Conservation (phyloP, 2,888 invertebrate genomes). For the Synergus umbraculus region DNA sequence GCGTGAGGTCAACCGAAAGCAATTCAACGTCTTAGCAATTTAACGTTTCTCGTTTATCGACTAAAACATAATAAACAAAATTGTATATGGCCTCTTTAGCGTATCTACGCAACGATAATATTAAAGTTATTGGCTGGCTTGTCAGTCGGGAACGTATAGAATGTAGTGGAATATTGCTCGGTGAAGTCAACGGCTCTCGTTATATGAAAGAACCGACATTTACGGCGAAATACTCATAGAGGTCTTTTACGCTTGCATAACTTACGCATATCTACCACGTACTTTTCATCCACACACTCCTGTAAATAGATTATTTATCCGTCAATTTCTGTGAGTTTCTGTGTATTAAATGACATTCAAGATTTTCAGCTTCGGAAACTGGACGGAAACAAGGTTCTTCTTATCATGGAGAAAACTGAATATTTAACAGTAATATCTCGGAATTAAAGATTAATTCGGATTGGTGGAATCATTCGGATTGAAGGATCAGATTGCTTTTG, state of each 20-base stretch:
- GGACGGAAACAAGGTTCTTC: no score
- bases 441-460: no score
- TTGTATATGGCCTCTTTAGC: background rate
- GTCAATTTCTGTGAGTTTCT: background rate
- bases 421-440: no score
- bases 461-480: no score
- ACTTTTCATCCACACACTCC: background rate
- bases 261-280: background rate
- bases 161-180: conserved; percentile 13
- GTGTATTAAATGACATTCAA: background rate
- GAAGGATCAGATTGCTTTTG: no score
- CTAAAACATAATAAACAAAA: background rate
- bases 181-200: conserved; percentile 10
- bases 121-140: conserved; percentile 5
- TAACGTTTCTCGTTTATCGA: conserved; percentile 10
- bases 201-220: background rate
- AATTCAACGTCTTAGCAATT: background rate
- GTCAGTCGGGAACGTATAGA: background rate
- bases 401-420: background rate
- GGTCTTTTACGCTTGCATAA: background rate
- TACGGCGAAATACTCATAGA: background rate
- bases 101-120: background rate
- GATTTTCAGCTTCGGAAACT: background rate
- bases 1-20: conserved; percentile 1
- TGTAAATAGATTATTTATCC: background rate